phyloP scores from a whole-genome alignment of 2,888 invertebrate species.

The Meloe dianella region DNA sequence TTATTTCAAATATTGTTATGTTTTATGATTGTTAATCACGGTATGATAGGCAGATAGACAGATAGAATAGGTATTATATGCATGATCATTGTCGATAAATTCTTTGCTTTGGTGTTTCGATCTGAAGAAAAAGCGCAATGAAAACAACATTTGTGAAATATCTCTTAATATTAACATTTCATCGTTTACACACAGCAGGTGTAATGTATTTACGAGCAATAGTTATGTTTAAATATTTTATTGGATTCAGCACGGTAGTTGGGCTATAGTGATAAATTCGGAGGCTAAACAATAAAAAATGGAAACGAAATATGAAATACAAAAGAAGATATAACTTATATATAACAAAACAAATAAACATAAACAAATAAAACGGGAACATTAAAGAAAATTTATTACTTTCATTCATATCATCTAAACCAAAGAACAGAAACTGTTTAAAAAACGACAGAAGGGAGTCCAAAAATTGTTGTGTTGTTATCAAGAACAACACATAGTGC shows the following conservation, averaged over 20 bases:
- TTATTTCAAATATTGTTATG: neutral
- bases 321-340: too few relatives aligned
- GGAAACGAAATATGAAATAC: neutral
- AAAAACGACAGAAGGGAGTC: too few relatives aligned
- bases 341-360: neutral
- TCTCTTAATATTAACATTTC: conserved; percentile 15
- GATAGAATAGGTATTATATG: neutral
- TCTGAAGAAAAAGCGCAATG: neutral
- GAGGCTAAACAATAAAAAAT: conserved; percentile 1
- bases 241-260: conserved; percentile 14
- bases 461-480: too few relatives aligned
- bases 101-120: neutral
- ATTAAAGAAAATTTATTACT: too few relatives aligned
- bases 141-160: conserved; percentile 17
- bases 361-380: neutral
- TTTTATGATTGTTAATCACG: conserved; percentile 9
- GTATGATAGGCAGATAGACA: neutral
- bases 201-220: conserved; percentile 17
- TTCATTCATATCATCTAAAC: too few relatives aligned
- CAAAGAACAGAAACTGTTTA: too few relatives aligned
- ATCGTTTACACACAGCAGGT: conserved; percentile 16
- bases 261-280: conserved; percentile 12
- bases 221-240: conserved; percentile 13
- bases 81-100: conserved; percentile 15
- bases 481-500: too few relatives aligned